Base-by-base conservation (phyloP, 2,888 invertebrate genomes). In the Gordius sp. region DNA sequence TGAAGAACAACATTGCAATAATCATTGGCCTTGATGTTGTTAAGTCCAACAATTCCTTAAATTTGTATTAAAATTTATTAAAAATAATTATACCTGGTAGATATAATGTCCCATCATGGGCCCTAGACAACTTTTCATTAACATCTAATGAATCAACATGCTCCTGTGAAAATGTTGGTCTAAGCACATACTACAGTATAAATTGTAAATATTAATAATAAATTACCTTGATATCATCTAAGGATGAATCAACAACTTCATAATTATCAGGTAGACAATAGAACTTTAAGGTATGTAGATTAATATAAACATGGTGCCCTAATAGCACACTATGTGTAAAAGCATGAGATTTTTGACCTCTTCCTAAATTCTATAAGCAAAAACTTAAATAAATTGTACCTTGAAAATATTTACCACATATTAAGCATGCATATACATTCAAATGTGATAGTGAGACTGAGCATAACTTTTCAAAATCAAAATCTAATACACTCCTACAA, bases 231-330 rank as follows among this genome's bases (percentile, higher is more conserved):
- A 97, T 97, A 66, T 97, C 97, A 69, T 91, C 91, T 61, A 99
- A 70, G 0, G 93, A 91, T 68, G 75, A 75, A 79, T 86, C 87
- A 64, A 91, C 83, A 63, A 99, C 86, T 75, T 97, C 89, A 73
- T 99, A 99, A 70, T 97, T 97, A 68, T 99, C 97, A 1, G 97
- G 97, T 60, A 99, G 73, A 68, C 97, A 99, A 70, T 97, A 99
- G 71, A 97, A 99, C 67, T 86, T 83, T 60, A 97, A 73, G 0
- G 93, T 91, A 63, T 83, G 84, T 57, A 99, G 75, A 73, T 99
- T 99, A 13, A 97, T 74, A 66, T 83, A 99, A 1, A 99, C 93
- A 74, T 91, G 91, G 72, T 99, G 97, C 59, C 84, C 80, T 64
- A 89, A 89, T 41, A 86, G 85, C 1, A 99, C 89, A 58, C 91